phyloP scores from a whole-genome alignment of 2,113 vertebrate genomes.

The Odontesthes bonariensis region DNA sequence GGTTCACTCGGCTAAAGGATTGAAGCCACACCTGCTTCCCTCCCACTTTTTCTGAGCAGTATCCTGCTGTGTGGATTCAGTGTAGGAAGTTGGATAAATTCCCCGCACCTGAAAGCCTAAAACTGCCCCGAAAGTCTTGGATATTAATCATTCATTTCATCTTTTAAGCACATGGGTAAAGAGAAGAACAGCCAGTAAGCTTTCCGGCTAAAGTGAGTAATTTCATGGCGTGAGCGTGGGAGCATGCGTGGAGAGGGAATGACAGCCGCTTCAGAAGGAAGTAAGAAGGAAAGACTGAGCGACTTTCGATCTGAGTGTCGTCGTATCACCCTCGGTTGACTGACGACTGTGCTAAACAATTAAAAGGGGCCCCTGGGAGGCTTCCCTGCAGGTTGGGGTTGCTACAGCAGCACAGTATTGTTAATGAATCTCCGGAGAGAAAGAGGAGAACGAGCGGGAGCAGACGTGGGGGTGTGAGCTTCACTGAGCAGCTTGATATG shows the following conservation, averaged over 20 bases:
- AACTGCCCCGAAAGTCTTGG: constrained; percentile 30
- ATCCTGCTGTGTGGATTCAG: constrained; percentile 43
- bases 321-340: constrained; percentile 51
- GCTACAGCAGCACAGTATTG: constrained; percentile 79
- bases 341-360: constrained; percentile 60
- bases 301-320: constrained; percentile 28
- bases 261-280: constrained; percentile 44
- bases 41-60: constrained; percentile 49
- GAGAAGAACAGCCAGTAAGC: constrained; percentile 12
- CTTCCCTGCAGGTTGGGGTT: constrained; percentile 73
- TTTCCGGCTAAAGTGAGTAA: constrained; percentile 42
- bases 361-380: constrained; percentile 68
- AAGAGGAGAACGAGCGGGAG: constrained; percentile 38
- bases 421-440: constrained; percentile 79
- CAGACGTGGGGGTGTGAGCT: constrained; percentile 60
- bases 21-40: constrained; percentile 76
- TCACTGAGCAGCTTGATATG: constrained; percentile 44
- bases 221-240: constrained; percentile 2
- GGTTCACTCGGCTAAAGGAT: constrained; percentile 31
- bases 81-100: constrained; percentile 59
- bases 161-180: neutral
- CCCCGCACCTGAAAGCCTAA: constrained; percentile 3
- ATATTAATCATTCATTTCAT: constrained; percentile 9
- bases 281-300: constrained; percentile 41
- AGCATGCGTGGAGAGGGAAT: constrained; percentile 54